Evolutionary conservation across 2,113 vertebrate species (phyloP).

Genomic region (Equus przewalskii): DNA sequence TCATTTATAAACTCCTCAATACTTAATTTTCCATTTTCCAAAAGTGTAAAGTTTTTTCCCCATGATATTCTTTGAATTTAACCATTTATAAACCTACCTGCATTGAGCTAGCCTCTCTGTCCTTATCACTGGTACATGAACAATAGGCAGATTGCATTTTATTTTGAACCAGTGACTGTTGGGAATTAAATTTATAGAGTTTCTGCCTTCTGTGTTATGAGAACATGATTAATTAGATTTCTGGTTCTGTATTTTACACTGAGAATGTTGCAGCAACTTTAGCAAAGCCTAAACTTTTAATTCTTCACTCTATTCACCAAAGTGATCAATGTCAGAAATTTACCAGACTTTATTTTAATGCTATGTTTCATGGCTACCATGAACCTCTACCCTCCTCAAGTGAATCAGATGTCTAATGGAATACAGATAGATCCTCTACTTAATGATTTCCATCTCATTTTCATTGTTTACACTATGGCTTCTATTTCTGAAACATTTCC

Average conservation of each 20-base stretch:
- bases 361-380: background rate
- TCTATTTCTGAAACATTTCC: background rate
- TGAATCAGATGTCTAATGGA: background rate
- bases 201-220: no score
- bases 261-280: background rate
- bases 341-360: no score
- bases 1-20: no score
- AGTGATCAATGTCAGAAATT: no score
- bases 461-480: background rate
- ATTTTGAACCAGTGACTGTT: background rate
- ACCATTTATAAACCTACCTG: background rate
- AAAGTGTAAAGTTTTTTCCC: no score
- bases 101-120: background rate
- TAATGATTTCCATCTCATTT: background rate
- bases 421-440: background rate
- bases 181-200: background rate
- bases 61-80: background rate
- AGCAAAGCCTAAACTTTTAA: background rate
- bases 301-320: no score
- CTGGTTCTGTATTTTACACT: background rate
- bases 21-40: no score
- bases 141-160: background rate
- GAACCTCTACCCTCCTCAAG: background rate
- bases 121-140: background rate
- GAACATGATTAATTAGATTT: background rate